A percentile compares a stretch with the other conserved stretches of the same genome.
Conservation (phyloP, 2,113 vertebrate species). For the Fulmarus glacialis region DNA sequence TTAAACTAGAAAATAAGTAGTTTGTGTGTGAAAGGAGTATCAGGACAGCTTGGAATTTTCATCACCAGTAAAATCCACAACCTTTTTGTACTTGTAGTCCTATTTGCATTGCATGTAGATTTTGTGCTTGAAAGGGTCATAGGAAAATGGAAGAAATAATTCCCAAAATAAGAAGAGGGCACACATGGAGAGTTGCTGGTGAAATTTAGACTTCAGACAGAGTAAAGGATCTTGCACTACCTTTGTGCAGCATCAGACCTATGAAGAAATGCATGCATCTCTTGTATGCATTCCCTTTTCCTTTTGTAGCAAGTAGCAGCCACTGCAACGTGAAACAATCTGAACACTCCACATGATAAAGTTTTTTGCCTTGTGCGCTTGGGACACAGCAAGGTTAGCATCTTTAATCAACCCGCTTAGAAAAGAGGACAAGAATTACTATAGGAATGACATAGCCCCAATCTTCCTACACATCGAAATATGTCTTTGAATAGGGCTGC, state of each 20-base stretch:
- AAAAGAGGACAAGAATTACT: background rate
- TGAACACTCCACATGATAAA: background rate
- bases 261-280: background rate
- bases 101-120: background rate
- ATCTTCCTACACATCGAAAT: background rate
- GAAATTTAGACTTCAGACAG: background rate
- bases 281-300: background rate
- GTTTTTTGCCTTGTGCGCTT: accelerated
- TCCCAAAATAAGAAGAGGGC: background rate
- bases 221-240: background rate
- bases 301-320: background rate
- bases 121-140: background rate
- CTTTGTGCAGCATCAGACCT: background rate
- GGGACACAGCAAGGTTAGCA: background rate
- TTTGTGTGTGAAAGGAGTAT: background rate
- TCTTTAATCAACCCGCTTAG: background rate
- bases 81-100: background rate
- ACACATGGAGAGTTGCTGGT: background rate
- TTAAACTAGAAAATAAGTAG: background rate
- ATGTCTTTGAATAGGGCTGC: accelerated
- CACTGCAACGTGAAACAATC: accelerated
- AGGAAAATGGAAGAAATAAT: background rate
- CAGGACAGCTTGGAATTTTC: background rate
- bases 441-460: accelerated
- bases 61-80: background rate